Percentiles rank a stretch among this genome's conserved stretches.
Conservation (phyloP, 2,113 vertebrate genomes). For the Anhinga anhinga region DNA sequence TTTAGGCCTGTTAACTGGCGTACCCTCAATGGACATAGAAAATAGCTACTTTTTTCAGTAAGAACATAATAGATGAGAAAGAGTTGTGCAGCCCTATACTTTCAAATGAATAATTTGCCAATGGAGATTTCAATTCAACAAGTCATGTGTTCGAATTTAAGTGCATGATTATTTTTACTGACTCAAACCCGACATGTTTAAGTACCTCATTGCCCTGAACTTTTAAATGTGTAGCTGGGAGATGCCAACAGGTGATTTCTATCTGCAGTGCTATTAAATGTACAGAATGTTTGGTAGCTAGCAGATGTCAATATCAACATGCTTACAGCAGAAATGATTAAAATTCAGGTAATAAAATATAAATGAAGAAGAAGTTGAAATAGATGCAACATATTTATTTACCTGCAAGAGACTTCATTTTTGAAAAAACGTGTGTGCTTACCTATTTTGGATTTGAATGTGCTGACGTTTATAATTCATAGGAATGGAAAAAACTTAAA, state of each 20-base stretch:
- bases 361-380: not conserved
- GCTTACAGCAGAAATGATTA: not conserved
- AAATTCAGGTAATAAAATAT: not conserved
- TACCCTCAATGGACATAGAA: not conserved
- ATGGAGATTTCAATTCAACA: not conserved
- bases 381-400: not conserved
- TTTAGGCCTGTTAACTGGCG: not conserved
- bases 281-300: not conserved
- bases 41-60: not conserved
- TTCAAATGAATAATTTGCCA: not conserved
- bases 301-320: not conserved
- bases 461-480: not conserved
- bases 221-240: not conserved
- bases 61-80: not conserved
- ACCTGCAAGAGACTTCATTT: not conserved
- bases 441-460: not conserved
- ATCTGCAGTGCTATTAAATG: not conserved
- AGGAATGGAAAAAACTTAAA: not conserved
- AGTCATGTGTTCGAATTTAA: not conserved
- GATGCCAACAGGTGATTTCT: not conserved
- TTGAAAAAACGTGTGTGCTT: not conserved
- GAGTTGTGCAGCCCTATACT: not conserved
- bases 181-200: not conserved
- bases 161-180: not conserved
- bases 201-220: not conserved